Percentiles rank a stretch among this genome's conserved stretches.
Conservation (phyloP, 2,797 vertebrate genomes). For the Serranus cabrilla region DNA sequence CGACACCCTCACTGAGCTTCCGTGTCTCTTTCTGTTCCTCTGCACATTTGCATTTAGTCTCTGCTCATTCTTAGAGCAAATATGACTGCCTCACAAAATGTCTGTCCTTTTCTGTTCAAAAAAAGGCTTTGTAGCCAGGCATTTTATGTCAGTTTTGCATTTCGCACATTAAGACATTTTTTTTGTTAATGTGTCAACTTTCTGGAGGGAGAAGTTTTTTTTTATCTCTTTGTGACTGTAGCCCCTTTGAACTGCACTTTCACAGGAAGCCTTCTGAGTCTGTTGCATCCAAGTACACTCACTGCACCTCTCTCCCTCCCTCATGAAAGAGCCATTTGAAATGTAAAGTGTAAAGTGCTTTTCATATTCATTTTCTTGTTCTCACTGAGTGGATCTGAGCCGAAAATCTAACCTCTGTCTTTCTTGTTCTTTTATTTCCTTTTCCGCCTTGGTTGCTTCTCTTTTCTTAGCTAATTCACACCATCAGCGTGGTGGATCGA, state of each 20-base stretch:
- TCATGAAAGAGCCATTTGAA: constrained; percentile 58
- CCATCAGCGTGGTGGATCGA: constrained; percentile 95
- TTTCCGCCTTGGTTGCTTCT: constrained; percentile 8
- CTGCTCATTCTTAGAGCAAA: constrained; percentile 34
- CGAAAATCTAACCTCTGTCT: constrained; percentile 33
- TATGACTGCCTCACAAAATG: constrained; percentile 1
- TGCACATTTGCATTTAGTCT: constrained; percentile 44
- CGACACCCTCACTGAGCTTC: constrained; percentile 16
- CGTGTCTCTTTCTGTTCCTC: constrained; percentile 26
- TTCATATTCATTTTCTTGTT: constrained; percentile 52
- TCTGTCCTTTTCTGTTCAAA: constrained; percentile 35
- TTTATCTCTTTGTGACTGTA: constrained; percentile 48
- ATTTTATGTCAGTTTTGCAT: constrained; percentile 47
- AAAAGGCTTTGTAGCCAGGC: constrained; percentile 10
- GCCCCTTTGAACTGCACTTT: constrained; percentile 56
- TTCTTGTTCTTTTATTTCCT: constrained; percentile 17
- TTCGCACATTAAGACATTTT: constrained; percentile 42
- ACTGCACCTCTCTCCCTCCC: constrained; percentile 21
- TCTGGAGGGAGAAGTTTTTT: constrained; percentile 33
- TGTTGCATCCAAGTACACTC: constrained; percentile 44
- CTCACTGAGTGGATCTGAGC: constrained; percentile 38
- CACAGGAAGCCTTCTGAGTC: constrained; percentile 39
- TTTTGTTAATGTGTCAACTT: constrained; percentile 42
- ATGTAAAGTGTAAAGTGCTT: constrained; percentile 47
- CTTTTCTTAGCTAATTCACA: constrained; percentile 93